Percentiles rank a stretch among this genome's conserved stretches.
Conservation (phyloP, 2,113 vertebrate genomes). For the Spea multiplicata region DNA sequence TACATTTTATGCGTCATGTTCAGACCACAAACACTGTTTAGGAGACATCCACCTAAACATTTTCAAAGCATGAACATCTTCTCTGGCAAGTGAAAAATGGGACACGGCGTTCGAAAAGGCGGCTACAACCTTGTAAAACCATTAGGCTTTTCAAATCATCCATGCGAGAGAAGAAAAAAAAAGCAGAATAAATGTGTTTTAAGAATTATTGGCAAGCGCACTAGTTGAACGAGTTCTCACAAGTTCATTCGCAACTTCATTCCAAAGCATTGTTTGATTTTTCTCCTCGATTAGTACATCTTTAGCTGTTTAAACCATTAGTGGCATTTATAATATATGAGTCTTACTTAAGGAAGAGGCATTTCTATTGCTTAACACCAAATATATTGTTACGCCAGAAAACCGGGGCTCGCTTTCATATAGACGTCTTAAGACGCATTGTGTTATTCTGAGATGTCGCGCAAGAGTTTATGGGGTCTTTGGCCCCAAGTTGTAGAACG, state of each 20-base stretch:
- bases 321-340: too few relatives aligned
- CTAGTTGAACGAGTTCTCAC: conserved; percentile 58
- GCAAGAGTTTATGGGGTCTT: too few relatives aligned
- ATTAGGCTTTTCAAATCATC: conserved; percentile 13
- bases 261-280: conserved; percentile 71
- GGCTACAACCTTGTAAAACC: conserved; percentile 8
- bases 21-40: not conserved
- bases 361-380: too few relatives aligned
- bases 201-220: conserved; percentile 71
- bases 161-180: conserved; percentile 59
- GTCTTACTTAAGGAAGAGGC: too few relatives aligned
- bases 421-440: too few relatives aligned
- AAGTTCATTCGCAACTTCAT: conserved; percentile 68
- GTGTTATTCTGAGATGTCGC: too few relatives aligned
- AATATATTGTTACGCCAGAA: too few relatives aligned
- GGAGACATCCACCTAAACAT: not conserved
- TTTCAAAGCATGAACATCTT: not conserved
- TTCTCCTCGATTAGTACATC: not conserved
- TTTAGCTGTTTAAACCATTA: not conserved
- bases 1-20: too few relatives aligned
- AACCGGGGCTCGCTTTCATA: too few relatives aligned
- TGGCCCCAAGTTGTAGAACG: too few relatives aligned
- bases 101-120: not conserved
- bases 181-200: conserved; percentile 64
- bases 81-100: conserved; percentile 20